A percentile compares a stretch with the other conserved stretches of the same genome.
Conservation (phyloP, 2,797 vertebrate species). For the Pogonophryne albipinna region DNA sequence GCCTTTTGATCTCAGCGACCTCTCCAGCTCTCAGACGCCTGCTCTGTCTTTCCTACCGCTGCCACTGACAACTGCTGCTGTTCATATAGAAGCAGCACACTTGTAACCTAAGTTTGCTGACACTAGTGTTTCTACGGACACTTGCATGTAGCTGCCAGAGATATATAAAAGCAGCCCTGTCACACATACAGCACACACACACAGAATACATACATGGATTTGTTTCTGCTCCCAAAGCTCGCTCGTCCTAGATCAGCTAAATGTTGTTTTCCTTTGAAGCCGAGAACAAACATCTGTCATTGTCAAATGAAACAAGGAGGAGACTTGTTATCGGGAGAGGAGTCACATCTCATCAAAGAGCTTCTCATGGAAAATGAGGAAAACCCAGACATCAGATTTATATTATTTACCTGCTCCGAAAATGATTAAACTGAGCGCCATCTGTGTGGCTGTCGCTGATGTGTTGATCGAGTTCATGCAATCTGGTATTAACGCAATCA, state of each 20-base stretch:
- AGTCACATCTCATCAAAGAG: conserved; percentile 49
- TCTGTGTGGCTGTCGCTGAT: conserved; percentile 10
- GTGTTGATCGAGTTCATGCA: conserved; percentile 9
- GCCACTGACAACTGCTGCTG: not conserved
- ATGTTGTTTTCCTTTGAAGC: conserved; percentile 50
- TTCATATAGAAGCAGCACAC: not conserved
- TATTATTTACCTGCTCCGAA: conserved; percentile 46
- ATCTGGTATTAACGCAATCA: conserved; percentile 5
- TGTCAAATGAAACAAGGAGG: conserved; percentile 32
- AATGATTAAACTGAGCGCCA: conserved; percentile 31
- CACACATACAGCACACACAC: not conserved
- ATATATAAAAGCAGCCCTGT: not conserved
- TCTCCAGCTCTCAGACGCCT: not conserved
- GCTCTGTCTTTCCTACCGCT: not conserved
- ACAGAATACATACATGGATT: not conserved
- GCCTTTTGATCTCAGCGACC: not conserved
- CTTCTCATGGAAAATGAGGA: conserved; percentile 15
- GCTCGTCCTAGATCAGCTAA: conserved; percentile 28
- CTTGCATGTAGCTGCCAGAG: no score
- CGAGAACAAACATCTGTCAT: conserved; percentile 16
- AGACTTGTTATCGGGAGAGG: conserved; percentile 23
- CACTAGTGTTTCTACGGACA: no score
- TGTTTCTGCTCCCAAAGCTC: not conserved
- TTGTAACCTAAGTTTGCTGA: no score
- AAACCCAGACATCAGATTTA: conserved; percentile 30